These are phyloP conservation scores for Asbolus verrucosus DNA, from an alignment of 1,140 invertebrate genomes.

Conservation along the genomic window DNA sequence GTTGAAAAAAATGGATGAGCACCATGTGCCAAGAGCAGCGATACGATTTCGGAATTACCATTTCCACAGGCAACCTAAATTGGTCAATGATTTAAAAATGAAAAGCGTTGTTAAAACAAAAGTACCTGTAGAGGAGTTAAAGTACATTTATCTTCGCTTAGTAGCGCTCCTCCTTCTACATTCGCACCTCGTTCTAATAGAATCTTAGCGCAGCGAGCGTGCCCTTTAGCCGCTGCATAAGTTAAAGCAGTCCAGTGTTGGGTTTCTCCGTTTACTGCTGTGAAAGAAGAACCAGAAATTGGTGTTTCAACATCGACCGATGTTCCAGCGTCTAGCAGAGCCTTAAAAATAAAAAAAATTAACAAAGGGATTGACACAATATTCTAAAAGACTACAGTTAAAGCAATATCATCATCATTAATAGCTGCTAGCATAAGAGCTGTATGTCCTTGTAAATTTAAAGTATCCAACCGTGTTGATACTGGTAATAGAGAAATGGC, in stretches of 20 bases:
- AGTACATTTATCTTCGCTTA: slow-evolving; percentile 86
- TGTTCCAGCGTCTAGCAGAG: slow-evolving; percentile 79
- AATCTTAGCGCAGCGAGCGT: slow-evolving; percentile 71
- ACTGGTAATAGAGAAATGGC: slow-evolving; percentile 80
- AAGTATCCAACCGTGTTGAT: slow-evolving; percentile 78
- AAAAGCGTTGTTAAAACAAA: slow-evolving; percentile 38
- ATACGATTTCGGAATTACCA: slow-evolving; percentile 84
- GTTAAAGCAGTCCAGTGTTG: slow-evolving; percentile 84
- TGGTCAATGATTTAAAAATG: too few species aligned
- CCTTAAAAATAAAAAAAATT: slow-evolving; percentile 63
- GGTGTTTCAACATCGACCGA: slow-evolving; percentile 62
- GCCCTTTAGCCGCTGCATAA: slow-evolving; percentile 71
- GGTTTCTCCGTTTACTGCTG: slow-evolving; percentile 75
- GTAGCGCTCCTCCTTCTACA: slow-evolving; percentile 85
- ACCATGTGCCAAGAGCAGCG: slow-evolving; percentile 82
- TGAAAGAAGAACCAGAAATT: slow-evolving; percentile 65
- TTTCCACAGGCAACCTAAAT: slow-evolving; percentile 80
- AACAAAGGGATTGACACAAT: not conserved
- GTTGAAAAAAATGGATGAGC: slow-evolving; percentile 90
- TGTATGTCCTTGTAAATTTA: slow-evolving; percentile 83
- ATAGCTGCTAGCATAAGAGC: slow-evolving; percentile 86
- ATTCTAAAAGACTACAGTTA: slow-evolving; percentile 66
- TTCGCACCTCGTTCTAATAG: slow-evolving; percentile 83
- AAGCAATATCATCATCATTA: slow-evolving; percentile 82
- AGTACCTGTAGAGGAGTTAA: slow-evolving; percentile 85